Percentiles rank a stretch among this genome's conserved stretches.
Conservation (phyloP, 2,113 vertebrate genomes). For the Neolamprologus cancellatus region DNA sequence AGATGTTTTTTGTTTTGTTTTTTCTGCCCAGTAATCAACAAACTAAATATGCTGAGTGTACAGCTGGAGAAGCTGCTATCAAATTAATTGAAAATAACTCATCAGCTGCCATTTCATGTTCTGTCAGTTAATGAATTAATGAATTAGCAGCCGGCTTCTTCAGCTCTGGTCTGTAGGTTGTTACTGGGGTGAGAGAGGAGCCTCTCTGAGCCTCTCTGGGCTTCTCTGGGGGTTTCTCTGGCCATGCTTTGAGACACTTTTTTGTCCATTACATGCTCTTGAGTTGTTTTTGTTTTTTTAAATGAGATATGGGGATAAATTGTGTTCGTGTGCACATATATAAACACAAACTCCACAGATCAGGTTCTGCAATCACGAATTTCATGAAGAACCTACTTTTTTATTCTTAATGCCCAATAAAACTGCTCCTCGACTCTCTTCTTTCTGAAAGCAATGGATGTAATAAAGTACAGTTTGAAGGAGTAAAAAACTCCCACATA, state of each 20-base stretch:
- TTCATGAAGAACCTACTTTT: rapidly evolving
- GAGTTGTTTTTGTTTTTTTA: neutral
- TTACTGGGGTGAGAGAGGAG: neutral
- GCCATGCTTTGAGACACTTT: neutral
- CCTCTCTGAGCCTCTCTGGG: rapidly evolving
- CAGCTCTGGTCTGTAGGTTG: neutral
- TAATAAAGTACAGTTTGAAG: neutral
- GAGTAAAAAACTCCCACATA: neutral
- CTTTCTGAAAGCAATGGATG: neutral
- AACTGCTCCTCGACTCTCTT: neutral
- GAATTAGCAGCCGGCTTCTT: rapidly evolving
- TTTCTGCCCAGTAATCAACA: neutral
- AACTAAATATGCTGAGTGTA: neutral
- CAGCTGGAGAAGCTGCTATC: neutral
- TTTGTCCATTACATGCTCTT: neutral
- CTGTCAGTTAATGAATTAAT: neutral
- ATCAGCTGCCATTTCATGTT: rapidly evolving
- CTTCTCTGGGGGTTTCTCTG: neutral
- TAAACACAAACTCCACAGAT: neutral
- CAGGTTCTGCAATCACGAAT: neutral
- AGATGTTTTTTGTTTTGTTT: neutral
- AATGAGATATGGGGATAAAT: rapidly evolving
- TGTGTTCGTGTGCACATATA: neutral
- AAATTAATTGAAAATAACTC: neutral
- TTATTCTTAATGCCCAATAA: neutral